A percentile compares a stretch with the other conserved stretches of the same genome.
phyloP scores from a whole-genome alignment of 2,888 invertebrate species.

The Zeuzera pyrina region DNA sequence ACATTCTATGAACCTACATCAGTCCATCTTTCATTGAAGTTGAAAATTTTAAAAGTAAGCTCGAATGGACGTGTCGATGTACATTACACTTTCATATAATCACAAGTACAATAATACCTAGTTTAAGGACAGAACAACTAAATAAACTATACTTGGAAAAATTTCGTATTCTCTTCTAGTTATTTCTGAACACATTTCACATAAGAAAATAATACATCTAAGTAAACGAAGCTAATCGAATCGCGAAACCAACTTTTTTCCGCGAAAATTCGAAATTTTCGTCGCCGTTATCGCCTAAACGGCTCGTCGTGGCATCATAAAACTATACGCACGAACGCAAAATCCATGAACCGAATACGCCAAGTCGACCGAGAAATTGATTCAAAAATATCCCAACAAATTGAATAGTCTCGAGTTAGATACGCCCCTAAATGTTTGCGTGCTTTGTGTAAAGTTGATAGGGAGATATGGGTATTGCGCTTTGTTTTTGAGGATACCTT shows the following conservation, averaged over 20 bases:
- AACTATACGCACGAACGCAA: conserved; percentile 24
- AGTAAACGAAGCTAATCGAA: neutral
- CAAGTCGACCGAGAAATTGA: conserved; percentile 32
- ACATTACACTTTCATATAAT: no score
- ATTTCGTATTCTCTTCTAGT: no score
- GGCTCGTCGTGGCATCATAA: conserved; percentile 11
- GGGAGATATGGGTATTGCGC: neutral
- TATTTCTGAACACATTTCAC: no score
- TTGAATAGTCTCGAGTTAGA: conserved; percentile 34
- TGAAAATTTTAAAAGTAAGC: no score
- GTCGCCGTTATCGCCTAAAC: neutral
- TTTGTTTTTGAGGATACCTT: no score
- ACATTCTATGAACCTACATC: no score
- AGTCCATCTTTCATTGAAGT: no score
- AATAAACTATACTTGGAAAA: no score
- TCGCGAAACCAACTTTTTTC: neutral
- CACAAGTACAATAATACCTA: no score
- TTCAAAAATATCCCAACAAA: conserved; percentile 34
- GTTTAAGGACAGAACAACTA: no score
- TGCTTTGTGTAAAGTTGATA: conserved; percentile 4
- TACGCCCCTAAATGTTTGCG: conserved; percentile 23
- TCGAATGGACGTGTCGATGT: no score
- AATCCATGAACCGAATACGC: conserved; percentile 18
- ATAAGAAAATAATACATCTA: neutral
- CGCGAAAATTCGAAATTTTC: no score